Evolutionary conservation across 2,797 vertebrate genomes (phyloP).

Genomic region (Taenioides sp.): DNA sequence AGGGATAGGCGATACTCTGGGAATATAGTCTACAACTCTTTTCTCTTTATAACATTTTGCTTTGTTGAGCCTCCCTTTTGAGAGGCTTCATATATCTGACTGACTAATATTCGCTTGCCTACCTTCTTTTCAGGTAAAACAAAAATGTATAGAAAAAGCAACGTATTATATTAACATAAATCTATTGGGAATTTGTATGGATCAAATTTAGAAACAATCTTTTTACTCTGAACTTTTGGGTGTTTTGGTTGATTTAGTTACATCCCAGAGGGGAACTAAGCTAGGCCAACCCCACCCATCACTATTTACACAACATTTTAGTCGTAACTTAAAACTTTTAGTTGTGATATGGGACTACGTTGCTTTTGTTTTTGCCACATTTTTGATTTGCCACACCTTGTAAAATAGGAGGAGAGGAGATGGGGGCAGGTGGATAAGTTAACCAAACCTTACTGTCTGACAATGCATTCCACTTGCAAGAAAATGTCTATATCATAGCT

Average conservation of each 20-base stretch:
- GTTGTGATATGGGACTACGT: conserved; percentile 47
- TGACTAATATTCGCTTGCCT: conserved; percentile 77
- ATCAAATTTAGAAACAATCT: conserved; percentile 9
- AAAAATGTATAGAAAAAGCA: conserved; percentile 31
- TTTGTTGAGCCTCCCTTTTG: conserved; percentile 51
- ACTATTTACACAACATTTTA: conserved; percentile 42
- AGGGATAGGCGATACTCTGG: conserved; percentile 74
- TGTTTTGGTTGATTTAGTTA: conserved; percentile 56
- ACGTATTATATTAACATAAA: conserved; percentile 21
- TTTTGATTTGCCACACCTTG: conserved; percentile 36
- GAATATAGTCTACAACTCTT: conserved; percentile 56
- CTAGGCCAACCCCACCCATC: conserved; percentile 34
- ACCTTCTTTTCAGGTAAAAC: conserved; percentile 61
- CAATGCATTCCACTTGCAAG: conserved; percentile 59
- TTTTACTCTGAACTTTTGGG: conserved; percentile 17
- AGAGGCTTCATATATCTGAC: conserved; percentile 69
- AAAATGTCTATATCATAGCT: conserved; percentile 64
- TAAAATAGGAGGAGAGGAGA: conserved; percentile 60
- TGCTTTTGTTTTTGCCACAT: conserved; percentile 8
- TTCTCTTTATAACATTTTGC: conserved; percentile 37
- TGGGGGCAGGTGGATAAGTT: conserved; percentile 76
- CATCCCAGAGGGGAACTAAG: conserved; percentile 48
- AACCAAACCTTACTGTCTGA: conserved; percentile 68
- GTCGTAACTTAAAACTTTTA: conserved; percentile 46
- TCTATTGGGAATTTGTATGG: conserved; percentile 17